phyloP scores from a whole-genome alignment of 2,888 invertebrate species.

The Lithophane socia region DNA sequence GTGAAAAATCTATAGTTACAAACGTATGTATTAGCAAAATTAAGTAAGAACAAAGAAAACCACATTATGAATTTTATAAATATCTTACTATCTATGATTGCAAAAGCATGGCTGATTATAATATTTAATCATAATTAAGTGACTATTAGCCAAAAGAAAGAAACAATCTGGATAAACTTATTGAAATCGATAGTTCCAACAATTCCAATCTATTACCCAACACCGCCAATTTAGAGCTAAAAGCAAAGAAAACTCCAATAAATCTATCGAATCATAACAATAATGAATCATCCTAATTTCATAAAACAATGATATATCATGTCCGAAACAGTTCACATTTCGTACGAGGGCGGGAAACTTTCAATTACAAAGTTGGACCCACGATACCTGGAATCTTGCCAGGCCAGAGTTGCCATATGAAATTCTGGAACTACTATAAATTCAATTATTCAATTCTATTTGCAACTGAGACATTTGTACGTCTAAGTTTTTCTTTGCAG shows the following conservation, averaged over 20 bases:
- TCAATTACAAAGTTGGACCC: slow-evolving; percentile 79
- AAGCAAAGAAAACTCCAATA: slow-evolving; percentile 43
- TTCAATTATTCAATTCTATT: slow-evolving; percentile 80
- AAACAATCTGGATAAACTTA: slow-evolving; percentile 1
- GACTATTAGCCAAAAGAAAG: background rate
- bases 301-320: slow-evolving; percentile 72
- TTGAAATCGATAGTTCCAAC: slow-evolving; percentile 16
- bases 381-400: slow-evolving; percentile 79
- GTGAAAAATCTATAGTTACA: no score
- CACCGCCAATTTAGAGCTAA: slow-evolving; percentile 13
- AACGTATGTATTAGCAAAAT: background rate
- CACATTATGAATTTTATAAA: no score
- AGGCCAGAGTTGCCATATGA: slow-evolving; percentile 71
- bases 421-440: slow-evolving; percentile 77
- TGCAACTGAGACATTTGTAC: slow-evolving; percentile 72
- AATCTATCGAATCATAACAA: slow-evolving; percentile 51
- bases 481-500: slow-evolving; percentile 71
- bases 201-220: slow-evolving; percentile 19
- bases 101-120: background rate
- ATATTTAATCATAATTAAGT: background rate
- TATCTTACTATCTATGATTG: background rate
- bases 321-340: slow-evolving; percentile 70
- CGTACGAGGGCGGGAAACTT: slow-evolving; percentile 70
- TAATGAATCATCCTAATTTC: slow-evolving; percentile 62
- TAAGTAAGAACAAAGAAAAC: no score